Base-by-base conservation (phyloP, 2,888 invertebrate genomes). In the Ochropleura leucogaster region DNA sequence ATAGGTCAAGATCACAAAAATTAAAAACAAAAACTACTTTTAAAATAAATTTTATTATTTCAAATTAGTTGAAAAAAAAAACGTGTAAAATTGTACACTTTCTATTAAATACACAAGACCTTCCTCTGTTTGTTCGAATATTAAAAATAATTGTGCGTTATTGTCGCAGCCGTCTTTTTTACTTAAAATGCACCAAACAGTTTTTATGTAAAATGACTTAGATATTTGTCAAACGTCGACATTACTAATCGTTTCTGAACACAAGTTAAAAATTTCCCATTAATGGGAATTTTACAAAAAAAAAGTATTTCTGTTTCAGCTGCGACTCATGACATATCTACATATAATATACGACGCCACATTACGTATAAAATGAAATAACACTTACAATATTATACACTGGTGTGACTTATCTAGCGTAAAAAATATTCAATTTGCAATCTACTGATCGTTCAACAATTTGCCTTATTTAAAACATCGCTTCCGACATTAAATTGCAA, bases 381-480 rank as follows among this genome's bases (percentile, higher is more conserved):
- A 90, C 90, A 90, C 90, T 88, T 90, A 90, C 71, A 84, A 87
- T 87, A 89, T 85, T 88, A 88, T 90, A 91, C 91, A 92, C 89
- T 91, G 91, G 90, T 90, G 80, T 85, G 77, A 80, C 80, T 82
- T 81, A 86, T 81, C 79, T 88, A 90, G 64, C 59, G 78, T 70
- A 84, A 77, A 82, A 83, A 82, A 77, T 77, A 83, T 83, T 83
- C 53, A 80, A 88, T 86, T 90, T 90, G 81, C 89, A 90, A 89
- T 88, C 79, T 82, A 88, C 84, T 79, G 81, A 89, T 75, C 85
- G 72, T 82, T 71, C 84, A 84, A 88, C 79, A 83, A 87, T 84
- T 88, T 87, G 78, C 85, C 87, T 86, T 85, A 86, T 86, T 85
- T 87, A 82, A 88, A 86, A 85, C 86, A 88, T 86, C 85, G 82